These are phyloP conservation scores for Clarias gariepinus DNA, from an alignment of 2,113 vertebrate species.

Conservation along the genomic window DNA sequence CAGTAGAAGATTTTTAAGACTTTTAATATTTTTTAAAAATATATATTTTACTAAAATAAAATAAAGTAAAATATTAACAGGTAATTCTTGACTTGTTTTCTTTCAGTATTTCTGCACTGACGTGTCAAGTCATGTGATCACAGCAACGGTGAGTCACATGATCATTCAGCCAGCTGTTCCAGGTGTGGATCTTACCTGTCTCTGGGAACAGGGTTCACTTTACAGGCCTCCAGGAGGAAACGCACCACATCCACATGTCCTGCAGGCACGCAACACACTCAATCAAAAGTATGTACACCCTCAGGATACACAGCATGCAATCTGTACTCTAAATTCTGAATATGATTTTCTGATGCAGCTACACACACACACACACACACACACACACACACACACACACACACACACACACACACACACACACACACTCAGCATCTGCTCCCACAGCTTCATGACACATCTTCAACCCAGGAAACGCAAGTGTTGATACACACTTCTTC, in stretches of 20 bases:
- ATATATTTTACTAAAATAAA: too few species aligned
- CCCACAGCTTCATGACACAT: too few species aligned
- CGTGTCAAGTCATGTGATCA: background rate
- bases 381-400: too few species aligned
- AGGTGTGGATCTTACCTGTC: conserved; percentile 79
- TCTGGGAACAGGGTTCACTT: conserved; percentile 92
- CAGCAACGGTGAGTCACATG: background rate
- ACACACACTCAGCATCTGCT: too few species aligned
- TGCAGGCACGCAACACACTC: conserved; percentile 57
- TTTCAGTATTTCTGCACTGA: background rate
- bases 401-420: too few species aligned
- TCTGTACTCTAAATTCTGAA: background rate
- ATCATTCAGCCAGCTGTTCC: background rate
- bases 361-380: too few species aligned
- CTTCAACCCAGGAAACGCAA: too few species aligned
- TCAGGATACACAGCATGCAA: too few species aligned
- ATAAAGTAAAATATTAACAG: background rate
- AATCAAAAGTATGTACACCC: background rate
- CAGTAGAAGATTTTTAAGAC: too few species aligned
- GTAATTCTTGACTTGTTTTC: background rate
- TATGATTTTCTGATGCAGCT: background rate
- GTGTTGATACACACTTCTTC: background rate
- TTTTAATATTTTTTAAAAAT: too few species aligned
- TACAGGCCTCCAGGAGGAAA: conserved; percentile 94
- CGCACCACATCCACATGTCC: conserved; percentile 93